A percentile compares a stretch with the other conserved stretches of the same genome.
Evolutionary conservation across 2,797 vertebrate species (phyloP).

Genomic region (Semaprochilodus insignis): DNA sequence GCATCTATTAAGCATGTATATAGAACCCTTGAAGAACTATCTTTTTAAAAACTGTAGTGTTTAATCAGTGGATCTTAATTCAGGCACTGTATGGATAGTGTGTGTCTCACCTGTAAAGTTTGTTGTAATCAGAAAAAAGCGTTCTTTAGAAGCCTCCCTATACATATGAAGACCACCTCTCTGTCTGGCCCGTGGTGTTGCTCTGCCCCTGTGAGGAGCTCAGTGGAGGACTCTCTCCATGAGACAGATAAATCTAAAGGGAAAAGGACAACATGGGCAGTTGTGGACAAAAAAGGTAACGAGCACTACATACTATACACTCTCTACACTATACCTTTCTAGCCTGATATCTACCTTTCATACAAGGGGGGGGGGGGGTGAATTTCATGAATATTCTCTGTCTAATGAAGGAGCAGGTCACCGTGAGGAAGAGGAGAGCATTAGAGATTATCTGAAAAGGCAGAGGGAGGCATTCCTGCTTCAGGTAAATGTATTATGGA

Average conservation of each 20-base stretch:
- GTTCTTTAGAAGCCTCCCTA: constrained; percentile 45
- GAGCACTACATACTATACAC: background rate
- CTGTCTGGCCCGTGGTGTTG: constrained; percentile 63
- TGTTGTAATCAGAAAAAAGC: constrained; percentile 24
- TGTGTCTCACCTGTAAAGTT: background rate
- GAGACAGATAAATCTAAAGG: constrained; percentile 11
- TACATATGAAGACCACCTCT: constrained; percentile 61
- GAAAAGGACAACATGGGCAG: background rate
- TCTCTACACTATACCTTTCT: background rate
- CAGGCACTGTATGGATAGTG: background rate
- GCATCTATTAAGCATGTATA: too few relatives aligned
- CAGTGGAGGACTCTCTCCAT: background rate
- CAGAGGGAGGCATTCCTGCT: constrained; percentile 67
- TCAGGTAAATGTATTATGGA: constrained; percentile 66
- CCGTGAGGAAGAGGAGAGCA: constrained; percentile 58
- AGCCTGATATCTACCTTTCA: constrained; percentile 12
- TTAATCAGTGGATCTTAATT: background rate
- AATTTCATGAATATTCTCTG: background rate
- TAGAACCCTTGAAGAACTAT: too few relatives aligned
- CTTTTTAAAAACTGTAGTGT: background rate
- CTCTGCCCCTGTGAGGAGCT: constrained; percentile 12
- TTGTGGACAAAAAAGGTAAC: constrained; percentile 19
- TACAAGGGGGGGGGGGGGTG: background rate
- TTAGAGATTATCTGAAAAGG: constrained; percentile 67
- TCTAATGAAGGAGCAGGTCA: constrained; percentile 27